These are phyloP conservation scores for Tachina lurida DNA, from an alignment of 2,888 invertebrate species.

Conservation along the genomic window DNA sequence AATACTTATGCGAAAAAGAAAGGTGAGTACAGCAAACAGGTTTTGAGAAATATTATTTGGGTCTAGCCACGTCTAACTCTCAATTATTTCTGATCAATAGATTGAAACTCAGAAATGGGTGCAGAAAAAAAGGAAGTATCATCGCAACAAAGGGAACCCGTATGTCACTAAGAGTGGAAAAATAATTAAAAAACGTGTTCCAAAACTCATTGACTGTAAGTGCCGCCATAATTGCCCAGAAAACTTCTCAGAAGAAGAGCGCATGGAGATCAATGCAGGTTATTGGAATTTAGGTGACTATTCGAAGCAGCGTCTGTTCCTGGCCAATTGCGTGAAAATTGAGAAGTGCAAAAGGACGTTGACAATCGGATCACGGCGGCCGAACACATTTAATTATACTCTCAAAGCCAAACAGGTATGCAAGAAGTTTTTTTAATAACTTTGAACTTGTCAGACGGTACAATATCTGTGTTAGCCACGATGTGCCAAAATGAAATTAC, in stretches of 20 bases:
- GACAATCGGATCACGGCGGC: slow-evolving; percentile 31
- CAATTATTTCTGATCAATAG: background rate
- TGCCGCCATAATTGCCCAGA: slow-evolving; percentile 35
- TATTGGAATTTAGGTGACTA: slow-evolving; percentile 9
- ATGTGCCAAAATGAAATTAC: slow-evolving; percentile 15
- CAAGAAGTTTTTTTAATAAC: slow-evolving; percentile 22
- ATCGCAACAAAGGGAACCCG: too few species aligned
- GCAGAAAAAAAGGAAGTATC: too few species aligned
- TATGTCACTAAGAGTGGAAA: background rate
- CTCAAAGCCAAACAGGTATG: slow-evolving; percentile 17
- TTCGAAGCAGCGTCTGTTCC: slow-evolving; percentile 33
- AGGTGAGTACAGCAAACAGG: slow-evolving; percentile 42
- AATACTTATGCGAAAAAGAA: slow-evolving; percentile 43
- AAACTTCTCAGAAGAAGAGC: slow-evolving; percentile 37
- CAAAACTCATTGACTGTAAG: slow-evolving; percentile 21
- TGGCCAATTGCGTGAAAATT: slow-evolving; percentile 40
- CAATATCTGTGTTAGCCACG: slow-evolving; percentile 26
- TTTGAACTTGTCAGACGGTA: slow-evolving; percentile 24
- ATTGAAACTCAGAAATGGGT: too few species aligned
- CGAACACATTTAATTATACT: slow-evolving; percentile 27
- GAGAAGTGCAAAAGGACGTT: slow-evolving; percentile 39
- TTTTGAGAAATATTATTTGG: slow-evolving; percentile 26
- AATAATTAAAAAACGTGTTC: slow-evolving; percentile 28
- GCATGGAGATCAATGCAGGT: slow-evolving; percentile 21
- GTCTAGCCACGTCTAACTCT: slow-evolving; percentile 9